phyloP scores from a whole-genome alignment of 2,113 vertebrate genomes.

The Gobius niger region DNA sequence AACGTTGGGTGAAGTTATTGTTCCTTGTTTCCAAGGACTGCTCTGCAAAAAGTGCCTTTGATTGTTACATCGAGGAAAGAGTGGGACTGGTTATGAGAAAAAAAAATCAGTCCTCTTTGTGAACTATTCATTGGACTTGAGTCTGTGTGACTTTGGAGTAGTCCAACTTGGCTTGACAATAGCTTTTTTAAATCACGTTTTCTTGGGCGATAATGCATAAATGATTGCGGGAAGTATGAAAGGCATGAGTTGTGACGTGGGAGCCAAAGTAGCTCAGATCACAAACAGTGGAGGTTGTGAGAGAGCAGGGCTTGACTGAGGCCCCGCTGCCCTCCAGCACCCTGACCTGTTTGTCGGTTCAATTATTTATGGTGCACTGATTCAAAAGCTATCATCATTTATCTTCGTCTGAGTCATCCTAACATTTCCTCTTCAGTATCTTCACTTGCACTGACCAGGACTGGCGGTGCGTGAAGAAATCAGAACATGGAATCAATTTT shows the following conservation, averaged over 20 bases:
- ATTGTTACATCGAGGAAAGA: neutral
- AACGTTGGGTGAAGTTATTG: neutral
- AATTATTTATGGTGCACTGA: constrained; percentile 60
- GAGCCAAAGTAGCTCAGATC: constrained; percentile 17
- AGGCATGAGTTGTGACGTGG: constrained; percentile 15
- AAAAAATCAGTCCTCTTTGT: constrained; percentile 38
- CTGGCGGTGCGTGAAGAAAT: constrained; percentile 6
- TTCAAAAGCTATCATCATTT: constrained; percentile 53
- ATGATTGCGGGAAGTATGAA: constrained; percentile 15
- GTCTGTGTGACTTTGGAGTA: constrained; percentile 53
- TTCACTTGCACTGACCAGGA: constrained; percentile 20
- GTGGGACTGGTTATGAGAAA: constrained; percentile 21
- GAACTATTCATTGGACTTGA: constrained; percentile 29
- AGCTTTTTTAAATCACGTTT: constrained; percentile 28
- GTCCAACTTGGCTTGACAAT: constrained; percentile 29
- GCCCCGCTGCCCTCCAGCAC: constrained; percentile 37
- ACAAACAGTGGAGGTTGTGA: constrained; percentile 18
- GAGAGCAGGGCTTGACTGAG: constrained; percentile 42
- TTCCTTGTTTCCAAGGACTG: neutral
- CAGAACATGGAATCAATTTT: neutral
- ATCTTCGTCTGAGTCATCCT: constrained; percentile 41
- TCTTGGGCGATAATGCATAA: constrained; percentile 20
- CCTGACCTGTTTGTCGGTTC: constrained; percentile 56
- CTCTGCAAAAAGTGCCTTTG: constrained; percentile 20
- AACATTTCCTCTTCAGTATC: constrained; percentile 34